These are phyloP conservation scores for Lytechinus pictus DNA, from an alignment of 35 echinoderm and acorn worm species.

Conservation along the genomic window DNA sequence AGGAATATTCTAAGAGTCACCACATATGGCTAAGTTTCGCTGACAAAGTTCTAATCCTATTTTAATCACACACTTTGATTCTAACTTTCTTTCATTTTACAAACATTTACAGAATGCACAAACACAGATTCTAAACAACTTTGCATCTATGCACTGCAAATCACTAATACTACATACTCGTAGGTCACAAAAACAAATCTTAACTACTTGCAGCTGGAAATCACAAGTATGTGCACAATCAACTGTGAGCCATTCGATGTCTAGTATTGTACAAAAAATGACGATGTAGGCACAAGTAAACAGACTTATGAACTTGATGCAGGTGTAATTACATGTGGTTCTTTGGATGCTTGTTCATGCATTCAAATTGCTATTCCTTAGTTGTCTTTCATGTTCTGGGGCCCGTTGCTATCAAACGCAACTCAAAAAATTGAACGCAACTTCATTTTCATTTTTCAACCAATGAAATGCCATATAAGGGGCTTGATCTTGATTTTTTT, in stretches of 20 bases:
- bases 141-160: not conserved
- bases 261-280: not conserved
- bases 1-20: too few species aligned
- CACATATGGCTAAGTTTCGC: not conserved
- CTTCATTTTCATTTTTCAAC: too few species aligned
- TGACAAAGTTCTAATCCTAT: not conserved
- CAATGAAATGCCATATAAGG: too few species aligned
- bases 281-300: not conserved
- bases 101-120: not conserved
- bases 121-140: not conserved
- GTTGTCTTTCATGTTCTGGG: too few species aligned
- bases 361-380: too few species aligned
- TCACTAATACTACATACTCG: not conserved
- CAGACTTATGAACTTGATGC: not conserved
- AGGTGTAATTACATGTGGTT: too few species aligned
- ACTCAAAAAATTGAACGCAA: too few species aligned
- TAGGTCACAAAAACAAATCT: too few species aligned
- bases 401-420: too few species aligned
- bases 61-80: not conserved
- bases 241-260: not conserved
- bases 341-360: too few species aligned
- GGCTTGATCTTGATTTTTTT: too few species aligned
- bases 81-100: not conserved
- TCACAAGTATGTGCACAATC: not conserved
- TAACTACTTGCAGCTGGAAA: not conserved